Percentiles rank a stretch among this genome's conserved stretches.
Conservation (phyloP, 2,113 vertebrate species). For the Amphiprion percula region DNA sequence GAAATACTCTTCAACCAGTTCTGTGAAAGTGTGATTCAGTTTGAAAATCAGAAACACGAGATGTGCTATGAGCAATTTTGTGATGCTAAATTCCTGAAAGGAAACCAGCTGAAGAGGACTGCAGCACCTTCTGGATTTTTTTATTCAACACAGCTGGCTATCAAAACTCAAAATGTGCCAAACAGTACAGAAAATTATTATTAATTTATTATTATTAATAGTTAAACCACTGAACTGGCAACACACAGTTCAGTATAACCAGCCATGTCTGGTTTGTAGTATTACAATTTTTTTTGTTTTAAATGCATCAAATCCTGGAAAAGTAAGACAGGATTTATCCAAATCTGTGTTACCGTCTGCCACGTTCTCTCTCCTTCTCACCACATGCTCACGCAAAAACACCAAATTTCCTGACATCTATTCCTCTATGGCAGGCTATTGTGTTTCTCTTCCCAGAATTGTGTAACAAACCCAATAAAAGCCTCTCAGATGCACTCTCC, state of each 20-base stretch:
- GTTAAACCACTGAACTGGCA: background rate
- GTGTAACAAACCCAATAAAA: slow-evolving; percentile 53
- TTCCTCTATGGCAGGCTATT: slow-evolving; percentile 24
- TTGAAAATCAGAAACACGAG: background rate
- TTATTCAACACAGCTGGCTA: too few species aligned
- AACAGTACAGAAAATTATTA: background rate
- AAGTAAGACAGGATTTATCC: background rate
- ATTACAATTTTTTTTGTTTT: background rate
- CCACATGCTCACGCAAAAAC: background rate
- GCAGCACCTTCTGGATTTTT: too few species aligned
- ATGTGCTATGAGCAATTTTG: too few species aligned
- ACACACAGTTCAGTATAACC: too few species aligned
- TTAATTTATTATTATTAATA: too few species aligned
- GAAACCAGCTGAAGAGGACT: background rate
- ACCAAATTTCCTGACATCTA: slow-evolving; percentile 50
- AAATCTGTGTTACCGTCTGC: background rate
- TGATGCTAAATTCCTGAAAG: background rate
- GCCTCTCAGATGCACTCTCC: slow-evolving; percentile 20
- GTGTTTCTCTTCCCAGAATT: slow-evolving; percentile 65
- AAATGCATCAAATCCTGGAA: slow-evolving; percentile 29
- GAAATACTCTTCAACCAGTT: background rate
- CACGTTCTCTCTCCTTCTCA: background rate
- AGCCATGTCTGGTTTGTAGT: background rate
- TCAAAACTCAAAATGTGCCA: too few species aligned
- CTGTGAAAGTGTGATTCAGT: background rate